Base-by-base conservation (phyloP, 1,140 invertebrate species). In the Glossosoma conforme region DNA sequence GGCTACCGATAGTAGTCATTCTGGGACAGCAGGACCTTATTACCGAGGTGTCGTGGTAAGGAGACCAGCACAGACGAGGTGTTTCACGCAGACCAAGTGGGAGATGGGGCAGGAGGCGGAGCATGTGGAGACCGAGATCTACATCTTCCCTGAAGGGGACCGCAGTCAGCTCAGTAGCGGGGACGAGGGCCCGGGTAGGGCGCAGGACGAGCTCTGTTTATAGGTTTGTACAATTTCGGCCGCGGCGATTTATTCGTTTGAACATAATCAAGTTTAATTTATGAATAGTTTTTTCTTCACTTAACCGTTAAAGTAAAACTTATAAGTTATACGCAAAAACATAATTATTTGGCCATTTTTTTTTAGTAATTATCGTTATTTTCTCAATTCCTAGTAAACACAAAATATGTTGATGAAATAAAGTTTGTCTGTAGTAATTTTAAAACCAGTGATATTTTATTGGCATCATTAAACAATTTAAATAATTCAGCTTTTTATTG, bases 181-280 rank as follows among this genome's bases (percentile, higher is more conserved):
- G 13, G 37, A 42, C 13, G 13, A 5, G 18, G 8, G 9, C 3
- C 6, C 20, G 1, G 11, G 2, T 4, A 41, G 21, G 32, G 13
- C 43, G 9, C 36, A 33, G 10, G 47, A 49, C 18, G 53, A 55
- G 19, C 21, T 44, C 9, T 38, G 46, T 22, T 55, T 55, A 55
- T 55, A 55, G 53, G 53, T 55, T 30, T 50, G 41, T 28, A 25
- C 36, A 6, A 50, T 55, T 50, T 55, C 53, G 46, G 53, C 53
- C 21, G 53, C 53, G 10, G 53, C 53, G 19, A 30, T 40, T 14
- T 55, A 38, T 32, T 49, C 53, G 3, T 40, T 36, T 25, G 46
- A 55, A 30, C 44, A 54, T 19, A 40, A 49, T n/a, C n/a, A n/a
- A n/a, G n/a, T n/a, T n/a, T n/a, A n/a, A n/a, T n/a, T n/a, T n/a